Evolutionary conservation across 2,113 vertebrate genomes (phyloP).

Genomic region (Spilogale gracilis): DNA sequence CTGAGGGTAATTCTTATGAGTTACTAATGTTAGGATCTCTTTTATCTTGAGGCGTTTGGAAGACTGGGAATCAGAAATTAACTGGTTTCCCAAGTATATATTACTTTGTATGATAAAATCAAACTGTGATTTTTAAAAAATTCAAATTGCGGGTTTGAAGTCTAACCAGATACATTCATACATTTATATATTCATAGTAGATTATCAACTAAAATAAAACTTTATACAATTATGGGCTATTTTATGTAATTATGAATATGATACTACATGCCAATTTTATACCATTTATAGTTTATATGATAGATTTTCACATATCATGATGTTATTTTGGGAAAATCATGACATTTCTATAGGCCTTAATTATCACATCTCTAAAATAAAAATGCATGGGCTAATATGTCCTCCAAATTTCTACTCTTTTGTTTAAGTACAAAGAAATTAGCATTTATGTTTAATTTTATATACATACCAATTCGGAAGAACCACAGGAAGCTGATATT

Average conservation of each 20-base stretch:
- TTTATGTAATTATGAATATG: neutral
- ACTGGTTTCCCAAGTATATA: neutral
- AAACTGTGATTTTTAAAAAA: neutral
- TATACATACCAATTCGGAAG: neutral
- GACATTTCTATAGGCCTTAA: neutral
- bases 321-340: neutral
- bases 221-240: neutral
- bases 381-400: neutral
- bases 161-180: neutral
- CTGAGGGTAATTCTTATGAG: neutral
- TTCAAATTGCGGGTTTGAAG: neutral
- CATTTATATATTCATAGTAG: neutral
- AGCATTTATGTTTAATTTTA: neutral
- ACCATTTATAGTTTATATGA: neutral
- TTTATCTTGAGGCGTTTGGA: neutral
- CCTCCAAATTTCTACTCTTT: neutral
- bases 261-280: neutral
- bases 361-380: neutral
- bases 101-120: neutral
- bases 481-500: neutral
- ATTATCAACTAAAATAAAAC: neutral
- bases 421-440: neutral
- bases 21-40: neutral
- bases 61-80: neutral
- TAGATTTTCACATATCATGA: neutral